These are phyloP conservation scores for Cuniculus paca DNA, from an alignment of 2,797 vertebrate species.

Conservation along the genomic window DNA sequence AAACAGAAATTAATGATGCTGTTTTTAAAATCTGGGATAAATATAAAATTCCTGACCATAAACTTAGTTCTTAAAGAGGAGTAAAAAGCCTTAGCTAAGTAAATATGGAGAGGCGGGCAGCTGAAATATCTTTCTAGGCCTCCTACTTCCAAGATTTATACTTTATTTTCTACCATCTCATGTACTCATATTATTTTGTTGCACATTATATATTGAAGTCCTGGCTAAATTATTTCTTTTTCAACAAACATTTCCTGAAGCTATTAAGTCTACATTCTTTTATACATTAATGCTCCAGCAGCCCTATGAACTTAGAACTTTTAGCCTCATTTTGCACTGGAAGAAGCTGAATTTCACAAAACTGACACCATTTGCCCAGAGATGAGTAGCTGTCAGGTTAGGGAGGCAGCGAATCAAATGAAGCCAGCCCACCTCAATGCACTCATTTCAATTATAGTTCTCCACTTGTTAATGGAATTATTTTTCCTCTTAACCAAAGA, in stretches of 20 bases:
- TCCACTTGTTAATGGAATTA: not conserved
- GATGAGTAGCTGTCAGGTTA: not conserved
- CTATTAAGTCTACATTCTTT: not conserved
- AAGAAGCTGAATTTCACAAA: conserved; percentile 13
- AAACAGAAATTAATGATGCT: conserved; percentile 12
- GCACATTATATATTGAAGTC: not conserved
- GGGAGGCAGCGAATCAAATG: not conserved
- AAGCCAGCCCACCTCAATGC: not conserved
- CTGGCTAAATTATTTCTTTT: conserved; percentile 29
- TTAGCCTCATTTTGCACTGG: conserved; percentile 15
- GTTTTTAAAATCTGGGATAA: not conserved
- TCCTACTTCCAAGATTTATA: not conserved
- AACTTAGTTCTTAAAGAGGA: not conserved
- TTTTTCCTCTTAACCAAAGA: not conserved
- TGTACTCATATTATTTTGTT: not conserved
- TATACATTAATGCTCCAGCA: not conserved
- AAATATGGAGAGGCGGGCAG: not conserved
- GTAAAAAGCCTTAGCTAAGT: not conserved
- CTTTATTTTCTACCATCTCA: conserved; percentile 23
- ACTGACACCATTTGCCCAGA: not conserved
- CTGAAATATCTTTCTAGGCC: not conserved
- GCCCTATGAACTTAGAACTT: not conserved
- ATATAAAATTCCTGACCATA: not conserved
- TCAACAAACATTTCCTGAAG: conserved; percentile 25
- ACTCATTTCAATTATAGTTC: not conserved